Evolutionary conservation across 2,888 invertebrate genomes (phyloP), one percentile per base, ranked within the genome.

Genomic region (Diplolepis rosae): DNA sequence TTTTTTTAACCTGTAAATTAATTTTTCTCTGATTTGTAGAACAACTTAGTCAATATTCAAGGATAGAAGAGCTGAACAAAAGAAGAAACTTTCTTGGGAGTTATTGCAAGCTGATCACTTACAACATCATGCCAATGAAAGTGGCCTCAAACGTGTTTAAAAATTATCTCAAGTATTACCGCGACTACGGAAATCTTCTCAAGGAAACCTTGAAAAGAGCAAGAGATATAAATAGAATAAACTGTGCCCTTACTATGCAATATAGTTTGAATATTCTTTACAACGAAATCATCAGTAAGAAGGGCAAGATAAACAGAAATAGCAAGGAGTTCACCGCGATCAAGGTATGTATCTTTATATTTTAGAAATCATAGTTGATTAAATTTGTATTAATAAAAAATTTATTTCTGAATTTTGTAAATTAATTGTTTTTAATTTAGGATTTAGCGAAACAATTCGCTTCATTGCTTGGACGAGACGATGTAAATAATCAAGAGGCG

Each of bases 111-210:
- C 91, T 99, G 65, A 95, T 99, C 82, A 97, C 99, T 67, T 99
- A 99, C 91, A 99, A 98, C 89, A 96, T 98, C 80, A 93, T 99
- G 89, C 97, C 96, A 30, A 96, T 98, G 1, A 94, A 95, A 86
- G 92, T 95, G 81, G 98, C 97, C 13, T 95, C 98, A 0, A 96
- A 97, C 87, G 95, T 99, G 71, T 98, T 99, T 90, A 97, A 98
- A 88, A 96, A 98, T 89, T 99, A 99, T 89, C 97, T 98, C 73
- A 97, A 96, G 94, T 98, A 96, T 89, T 98, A 98, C 90, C 97
- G 98, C 88, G 98, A 99, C 90, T 99, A 98, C 90, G 98, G 99
- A 65, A 99, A 99, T 89, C 98, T 99, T 66, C 95, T 99, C 79
- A 99, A 99, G 90, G 95, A 97, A 39, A 98, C 99, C 9, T 90